These are phyloP conservation scores for Perognathus longimembris DNA, from an alignment of 2,113 vertebrate genomes.

Conservation along the genomic window DNA sequence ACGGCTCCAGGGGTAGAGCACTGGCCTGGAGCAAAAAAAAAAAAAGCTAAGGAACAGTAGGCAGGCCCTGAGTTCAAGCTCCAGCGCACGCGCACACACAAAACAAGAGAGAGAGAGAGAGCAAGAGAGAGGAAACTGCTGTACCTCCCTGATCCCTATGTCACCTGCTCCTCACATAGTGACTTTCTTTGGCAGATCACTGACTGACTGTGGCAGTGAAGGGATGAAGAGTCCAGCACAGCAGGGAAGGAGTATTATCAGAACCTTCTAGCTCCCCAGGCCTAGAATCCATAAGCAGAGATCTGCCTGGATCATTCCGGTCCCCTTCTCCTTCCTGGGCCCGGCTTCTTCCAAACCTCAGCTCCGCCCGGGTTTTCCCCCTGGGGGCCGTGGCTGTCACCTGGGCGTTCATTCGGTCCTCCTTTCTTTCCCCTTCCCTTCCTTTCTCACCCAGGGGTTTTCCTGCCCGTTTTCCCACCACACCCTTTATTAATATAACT, in stretches of 20 bases:
- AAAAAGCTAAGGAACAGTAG: too few species aligned
- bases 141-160: neutral
- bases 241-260: neutral
- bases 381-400: neutral
- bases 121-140: neutral
- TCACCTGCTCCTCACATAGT: neutral
- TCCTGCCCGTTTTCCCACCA: conserved; percentile 13
- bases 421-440: neutral
- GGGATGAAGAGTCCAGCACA: neutral
- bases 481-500: neutral
- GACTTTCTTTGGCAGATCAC: neutral
- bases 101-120: too few species aligned
- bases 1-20: too few species aligned
- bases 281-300: neutral
- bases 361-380: neutral
- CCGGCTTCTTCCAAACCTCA: neutral
- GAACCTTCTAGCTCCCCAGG: neutral
- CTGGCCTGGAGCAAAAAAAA: too few species aligned
- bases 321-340: neutral
- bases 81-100: too few species aligned
- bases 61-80: too few species aligned
- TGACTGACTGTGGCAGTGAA: neutral
- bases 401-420: neutral
- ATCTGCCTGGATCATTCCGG: neutral
- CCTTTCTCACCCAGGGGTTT: neutral